phyloP scores from a whole-genome alignment of 2,888 invertebrate species.

The Apoderus coryli region DNA sequence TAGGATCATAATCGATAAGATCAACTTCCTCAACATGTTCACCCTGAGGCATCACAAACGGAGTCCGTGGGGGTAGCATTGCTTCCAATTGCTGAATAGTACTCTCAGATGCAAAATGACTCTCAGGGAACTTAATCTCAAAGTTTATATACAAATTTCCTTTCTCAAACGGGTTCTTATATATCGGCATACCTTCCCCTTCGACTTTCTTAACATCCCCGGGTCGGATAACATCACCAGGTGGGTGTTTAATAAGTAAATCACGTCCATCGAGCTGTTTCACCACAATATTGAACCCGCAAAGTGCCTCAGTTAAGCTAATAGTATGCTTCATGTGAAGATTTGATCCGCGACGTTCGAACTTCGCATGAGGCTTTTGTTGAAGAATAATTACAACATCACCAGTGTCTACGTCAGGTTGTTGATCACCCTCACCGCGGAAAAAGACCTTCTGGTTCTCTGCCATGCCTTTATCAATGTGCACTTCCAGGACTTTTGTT shows the following conservation, averaged over 20 bases:
- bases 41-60: conserved; percentile 55
- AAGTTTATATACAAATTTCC: conserved; percentile 82
- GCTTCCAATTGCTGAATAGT: conserved; percentile 55
- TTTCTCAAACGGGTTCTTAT: conserved; percentile 69
- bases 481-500: conserved; percentile 72
- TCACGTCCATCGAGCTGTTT: conserved; percentile 81
- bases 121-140: conserved; percentile 70
- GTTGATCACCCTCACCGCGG: conserved; percentile 80
- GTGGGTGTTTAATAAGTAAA: conserved; percentile 58
- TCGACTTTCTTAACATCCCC: conserved; percentile 62
- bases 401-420: conserved; percentile 73
- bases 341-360: conserved; percentile 64
- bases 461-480: conserved; percentile 75
- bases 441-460: conserved; percentile 77
- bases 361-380: conserved; percentile 63
- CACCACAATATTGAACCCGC: conserved; percentile 75
- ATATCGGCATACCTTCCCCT: conserved; percentile 84
- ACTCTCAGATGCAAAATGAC: conserved; percentile 58
- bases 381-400: conserved; percentile 81
- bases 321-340: conserved; percentile 60
- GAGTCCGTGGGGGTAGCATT: conserved; percentile 57
- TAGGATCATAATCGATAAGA: conserved; percentile 58
- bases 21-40: conserved; percentile 80
- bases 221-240: conserved; percentile 74
- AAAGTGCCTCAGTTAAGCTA: conserved; percentile 75